Evolutionary conservation across 1,140 invertebrate genomes (phyloP), one percentile per base, ranked within the genome.

Genomic region (Seison nebaliae): DNA sequence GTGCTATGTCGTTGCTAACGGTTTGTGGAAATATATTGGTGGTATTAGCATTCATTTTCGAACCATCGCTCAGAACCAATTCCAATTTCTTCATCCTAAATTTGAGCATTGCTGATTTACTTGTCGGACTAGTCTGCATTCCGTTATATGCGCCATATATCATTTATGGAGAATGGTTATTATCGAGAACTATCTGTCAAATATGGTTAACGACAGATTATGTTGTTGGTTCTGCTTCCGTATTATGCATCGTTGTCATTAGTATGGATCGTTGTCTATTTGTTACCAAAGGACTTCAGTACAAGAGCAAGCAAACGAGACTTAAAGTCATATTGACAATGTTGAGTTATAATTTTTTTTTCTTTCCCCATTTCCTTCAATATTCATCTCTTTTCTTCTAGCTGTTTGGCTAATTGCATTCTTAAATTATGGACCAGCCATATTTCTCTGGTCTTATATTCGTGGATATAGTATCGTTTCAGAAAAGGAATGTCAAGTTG

Each of bases 41-140:
- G 8, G 47, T 51, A 7, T 28, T 48, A 9, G 44, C 51, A 1
- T 52, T 47, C 31, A 33, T 46, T 4, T 31, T 29, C 26, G 51
- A 52, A 39, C 43, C 35, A 32, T 42, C 44, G n/a, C 44, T 54
- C 5, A 43, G 39, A 9, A 47, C 44, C 14, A 45, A 48, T 4
- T 46, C 47, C 31, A 52, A 54, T 37, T 44, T 49, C n/a, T 52
- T 51, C 31, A 40, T 54, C 7, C 38, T 49, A 5, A 49, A 52
- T 36, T 42, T 52, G 14, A 50, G 51, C 8, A 32, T 51, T 5
- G 45, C 49, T 1, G 52, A 54, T 34, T 26, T 52, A 4, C 28
- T 47, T 1, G 42, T 54, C n/a, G 49, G 49, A 2, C 6, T 38
- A 8, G 35, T 49, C 18, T 26, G 24, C n/a, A 40, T 40, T 22